These are phyloP conservation scores for Phyto melanocephala DNA, from an alignment of 2,888 invertebrate genomes.

Conservation along the genomic window DNA sequence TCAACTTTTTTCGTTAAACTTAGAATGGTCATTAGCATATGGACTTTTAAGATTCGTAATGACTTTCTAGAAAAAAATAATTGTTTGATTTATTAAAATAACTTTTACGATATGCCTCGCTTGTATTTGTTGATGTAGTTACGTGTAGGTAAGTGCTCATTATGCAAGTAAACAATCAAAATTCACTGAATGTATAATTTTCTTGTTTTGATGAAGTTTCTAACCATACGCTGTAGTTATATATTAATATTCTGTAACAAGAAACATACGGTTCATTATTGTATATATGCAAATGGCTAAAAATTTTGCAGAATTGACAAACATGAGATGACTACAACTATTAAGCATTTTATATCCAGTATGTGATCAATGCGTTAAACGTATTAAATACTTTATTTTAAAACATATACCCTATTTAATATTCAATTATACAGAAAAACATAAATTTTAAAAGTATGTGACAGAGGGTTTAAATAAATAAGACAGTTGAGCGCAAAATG, in stretches of 20 bases:
- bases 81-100: no score
- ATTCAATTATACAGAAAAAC: no score
- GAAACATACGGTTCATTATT: not conserved
- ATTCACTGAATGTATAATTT: constrained; percentile 37
- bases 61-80: no score
- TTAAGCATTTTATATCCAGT: not conserved
- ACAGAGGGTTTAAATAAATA: no score
- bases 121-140: not conserved
- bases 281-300: not conserved
- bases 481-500: no score
- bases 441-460: no score
- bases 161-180: constrained; percentile 23
- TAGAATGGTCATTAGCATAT: no score
- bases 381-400: not conserved
- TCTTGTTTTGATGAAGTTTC: constrained; percentile 24
- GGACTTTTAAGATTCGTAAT: no score
- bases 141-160: not conserved
- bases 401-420: no score
- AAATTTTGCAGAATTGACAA: not conserved
- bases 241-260: no score
- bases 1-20: no score
- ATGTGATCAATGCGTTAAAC: not conserved
- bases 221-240: not conserved
- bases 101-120: not conserved
- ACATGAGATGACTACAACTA: not conserved